Evolutionary conservation across 2,888 invertebrate genomes (phyloP), one percentile per base, ranked within the genome.

Genomic region (Microchrysa polita): DNA sequence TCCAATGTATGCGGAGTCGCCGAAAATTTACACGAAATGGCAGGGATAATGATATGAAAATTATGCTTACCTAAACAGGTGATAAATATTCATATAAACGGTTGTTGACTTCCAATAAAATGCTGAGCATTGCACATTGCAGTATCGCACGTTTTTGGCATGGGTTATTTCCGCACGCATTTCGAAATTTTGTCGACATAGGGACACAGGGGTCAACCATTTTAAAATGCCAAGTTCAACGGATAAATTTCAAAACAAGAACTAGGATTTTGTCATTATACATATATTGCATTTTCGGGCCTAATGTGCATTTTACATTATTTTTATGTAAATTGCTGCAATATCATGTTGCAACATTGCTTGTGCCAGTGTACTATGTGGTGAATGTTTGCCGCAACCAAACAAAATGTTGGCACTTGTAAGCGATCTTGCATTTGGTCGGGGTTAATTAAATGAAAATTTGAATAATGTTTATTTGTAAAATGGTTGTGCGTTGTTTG

Each of bases 31-130:
- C 34, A 12, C n/a, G n/a, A 1, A 22, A 60, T 14, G 60, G 1
- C 27, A 34, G 9, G 34, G 27, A 27, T 60, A 18, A 23, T 27
- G 23, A 60, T 34, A 60, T 16, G 60, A 20, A 60, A 60, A 60
- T 60, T 27, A 60, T 60, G 60, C 60, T 60, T 60, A 60, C 60
- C 60, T 60, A 60, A 60, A 60, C 60, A 60, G 60, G 60, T 60
- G 60, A 60, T 60, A 60, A 60, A 60, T 60, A 60, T 60, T 23
- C 60, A 60, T n/a, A n/a, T 60, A 60, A 60, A 22, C 9, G 60
- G 10, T 60, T 14, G 60, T 27, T 27, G 27, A 20, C 60, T 27
- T 16, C 27, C 27, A 27, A 60, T 60, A 23, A 60, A 60, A 60
- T 16, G 60, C 60, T 60, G 60, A 60, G 23, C 59, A 55, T 55